phyloP scores from a whole-genome alignment of 2,888 invertebrate species.

The Diarsia dahlii region DNA sequence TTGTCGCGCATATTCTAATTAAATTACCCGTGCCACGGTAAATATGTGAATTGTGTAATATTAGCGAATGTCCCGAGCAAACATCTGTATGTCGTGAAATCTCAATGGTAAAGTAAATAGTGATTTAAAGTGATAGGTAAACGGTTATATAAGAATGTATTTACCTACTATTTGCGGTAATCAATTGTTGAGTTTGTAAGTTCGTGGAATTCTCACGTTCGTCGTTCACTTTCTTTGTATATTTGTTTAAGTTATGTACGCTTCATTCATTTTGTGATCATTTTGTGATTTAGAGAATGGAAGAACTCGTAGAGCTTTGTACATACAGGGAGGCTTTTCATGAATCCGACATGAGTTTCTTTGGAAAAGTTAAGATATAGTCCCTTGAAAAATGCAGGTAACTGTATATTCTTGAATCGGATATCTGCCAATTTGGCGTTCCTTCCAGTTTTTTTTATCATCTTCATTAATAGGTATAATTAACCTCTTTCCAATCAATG shows the following conservation, averaged over 20 bases:
- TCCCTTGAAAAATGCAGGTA: neutral
- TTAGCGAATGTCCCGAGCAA: constrained; percentile 22
- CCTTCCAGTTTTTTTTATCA: neutral
- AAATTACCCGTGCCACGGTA: constrained; percentile 58
- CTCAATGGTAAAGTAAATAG: constrained; percentile 49
- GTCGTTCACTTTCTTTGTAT: constrained; percentile 46
- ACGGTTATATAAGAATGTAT: constrained; percentile 33
- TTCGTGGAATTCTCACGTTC: constrained; percentile 31
- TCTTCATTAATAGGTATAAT: neutral
- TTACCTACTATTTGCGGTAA: constrained; percentile 25
- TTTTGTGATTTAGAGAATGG: neutral
- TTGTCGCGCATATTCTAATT: constrained; percentile 70
- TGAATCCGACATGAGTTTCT: neutral
- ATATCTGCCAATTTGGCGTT: neutral
- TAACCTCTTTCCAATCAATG: neutral
- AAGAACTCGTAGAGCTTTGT: neutral
- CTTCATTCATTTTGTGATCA: too few species aligned
- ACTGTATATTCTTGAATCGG: neutral
- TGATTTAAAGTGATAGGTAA: constrained; percentile 31
- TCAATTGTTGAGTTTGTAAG: constrained; percentile 50
- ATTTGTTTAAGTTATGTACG: constrained; percentile 19
- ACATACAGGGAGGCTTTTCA: neutral
- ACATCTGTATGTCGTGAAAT: constrained; percentile 39
- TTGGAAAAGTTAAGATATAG: neutral
- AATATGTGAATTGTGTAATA: constrained; percentile 51